Conservation (phyloP, 2,113 vertebrate species). For the Melanerpes aurifrons region DNA sequence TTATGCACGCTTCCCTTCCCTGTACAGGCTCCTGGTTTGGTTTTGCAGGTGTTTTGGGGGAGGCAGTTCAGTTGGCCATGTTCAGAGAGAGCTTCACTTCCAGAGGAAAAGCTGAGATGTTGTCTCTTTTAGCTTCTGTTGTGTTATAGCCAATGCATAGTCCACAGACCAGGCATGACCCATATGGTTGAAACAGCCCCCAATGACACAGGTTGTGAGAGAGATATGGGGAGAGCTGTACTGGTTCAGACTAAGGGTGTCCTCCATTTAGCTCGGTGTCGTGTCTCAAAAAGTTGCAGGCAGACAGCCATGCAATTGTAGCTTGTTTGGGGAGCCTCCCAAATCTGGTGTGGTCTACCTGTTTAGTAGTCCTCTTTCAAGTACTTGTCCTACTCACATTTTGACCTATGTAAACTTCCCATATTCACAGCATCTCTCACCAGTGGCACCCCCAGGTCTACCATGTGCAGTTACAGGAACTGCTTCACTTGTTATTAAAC, state of each 20-base stretch:
- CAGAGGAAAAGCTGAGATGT: not conserved
- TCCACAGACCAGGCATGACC: not conserved
- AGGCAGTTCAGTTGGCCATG: not conserved
- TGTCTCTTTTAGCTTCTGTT: not conserved
- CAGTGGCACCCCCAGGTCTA: accelerated
- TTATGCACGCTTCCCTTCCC: not conserved
- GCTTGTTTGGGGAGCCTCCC: not conserved
- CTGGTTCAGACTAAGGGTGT: not conserved
- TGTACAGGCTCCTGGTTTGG: not conserved
- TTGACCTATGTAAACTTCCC: not conserved
- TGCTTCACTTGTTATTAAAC: not conserved
- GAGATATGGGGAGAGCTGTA: not conserved
- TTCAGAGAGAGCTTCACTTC: not conserved
- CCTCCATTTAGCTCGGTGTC: not conserved
- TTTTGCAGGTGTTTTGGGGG: not conserved
- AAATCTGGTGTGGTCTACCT: not conserved
- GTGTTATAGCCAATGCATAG: not conserved
- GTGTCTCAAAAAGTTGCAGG: not conserved
- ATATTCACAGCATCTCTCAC: not conserved
- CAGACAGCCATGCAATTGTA: not conserved
- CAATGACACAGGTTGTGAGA: not conserved
- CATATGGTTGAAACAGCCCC: not conserved
- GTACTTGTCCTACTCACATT: not conserved
- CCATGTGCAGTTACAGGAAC: not conserved
- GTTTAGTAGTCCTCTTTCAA: not conserved